Evolutionary conservation across 2,888 invertebrate species (phyloP), one percentile per base, ranked within the genome.

Genomic region (Heliconius hortense): DNA sequence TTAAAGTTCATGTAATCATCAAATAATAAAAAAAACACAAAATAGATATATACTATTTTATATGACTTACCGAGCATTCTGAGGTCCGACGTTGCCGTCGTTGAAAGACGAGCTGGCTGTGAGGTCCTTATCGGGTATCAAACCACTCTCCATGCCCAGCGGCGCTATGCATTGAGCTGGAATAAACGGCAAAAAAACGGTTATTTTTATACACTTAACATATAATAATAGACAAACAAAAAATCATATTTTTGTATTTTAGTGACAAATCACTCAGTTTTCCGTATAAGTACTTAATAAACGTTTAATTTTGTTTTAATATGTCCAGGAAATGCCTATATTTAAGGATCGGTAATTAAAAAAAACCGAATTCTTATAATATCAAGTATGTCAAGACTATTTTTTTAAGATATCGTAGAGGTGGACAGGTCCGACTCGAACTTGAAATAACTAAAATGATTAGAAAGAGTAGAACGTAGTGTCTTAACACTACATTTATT

Each of bases 21-120:
- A 48, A 43, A 43, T 28, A 28, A 28, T 0, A 24, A n/a, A 4
- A 59, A 24, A 59, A 13, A 59, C 10, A 35, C 13, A 24, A 39
- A 66, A 21, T 31, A 66, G 31, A 10, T 11, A n/a, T 13, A 39
- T 39, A 35, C 10, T 10, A 39, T 66, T 35, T n/a, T 35, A 39
- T 15, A 24, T 15, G 13, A 76, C 81, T 79, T 91, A 97, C 98
- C 98, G 96, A 90, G 96, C 97, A 87, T 97, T 96, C 84, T 96
- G 96, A 69, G 98, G 97, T 81, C 97, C 98, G 79, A 98, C 97
- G 88, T 97, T 97, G 85, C 96, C 96, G 84, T 95, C 95, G 91
- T 98, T 97, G 93, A 97, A 97, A 82, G 97, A 96, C 67, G 98
- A 97, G 89, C 97, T 97, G 80, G 98, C 97, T 77, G 95, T 95